phyloP scores from a whole-genome alignment of 2,888 invertebrate species.

The Uropetala carovei region DNA sequence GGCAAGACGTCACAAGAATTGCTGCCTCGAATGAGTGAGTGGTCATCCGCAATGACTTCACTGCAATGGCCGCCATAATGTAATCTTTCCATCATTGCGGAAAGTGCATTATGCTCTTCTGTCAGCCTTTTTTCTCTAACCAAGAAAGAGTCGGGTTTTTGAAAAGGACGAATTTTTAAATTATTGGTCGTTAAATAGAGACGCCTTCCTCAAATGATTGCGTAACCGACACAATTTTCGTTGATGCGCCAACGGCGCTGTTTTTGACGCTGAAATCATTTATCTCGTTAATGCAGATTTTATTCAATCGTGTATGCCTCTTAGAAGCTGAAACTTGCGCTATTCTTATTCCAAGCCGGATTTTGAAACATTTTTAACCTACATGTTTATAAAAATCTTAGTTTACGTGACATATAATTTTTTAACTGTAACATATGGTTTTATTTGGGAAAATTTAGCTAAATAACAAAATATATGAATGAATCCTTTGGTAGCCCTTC shows the following conservation, averaged over 20 bases:
- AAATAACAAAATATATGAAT: no score
- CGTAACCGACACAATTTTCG: neutral
- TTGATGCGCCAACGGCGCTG: neutral
- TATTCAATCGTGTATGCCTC: no score
- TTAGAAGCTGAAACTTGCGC: no score
- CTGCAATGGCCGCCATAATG: neutral
- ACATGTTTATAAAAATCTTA: no score
- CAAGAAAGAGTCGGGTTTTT: neutral
- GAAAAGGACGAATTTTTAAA: neutral
- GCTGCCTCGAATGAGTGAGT: neutral
- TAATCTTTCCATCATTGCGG: neutral
- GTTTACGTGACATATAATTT: no score
- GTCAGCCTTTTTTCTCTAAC: neutral
- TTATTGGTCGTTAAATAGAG: neutral
- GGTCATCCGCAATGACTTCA: neutral
- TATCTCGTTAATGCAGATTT: no score
- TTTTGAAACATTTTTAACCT: no score
- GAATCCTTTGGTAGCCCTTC: no score
- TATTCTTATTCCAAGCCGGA: no score
- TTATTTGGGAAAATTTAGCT: no score
- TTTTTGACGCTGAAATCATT: neutral
- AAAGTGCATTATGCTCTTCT: neutral
- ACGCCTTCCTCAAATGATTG: neutral
- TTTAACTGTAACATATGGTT: no score
- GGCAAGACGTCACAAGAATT: neutral